These are phyloP conservation scores for Thecophora atra DNA, from an alignment of 2,888 invertebrate genomes.

Conservation along the genomic window DNA sequence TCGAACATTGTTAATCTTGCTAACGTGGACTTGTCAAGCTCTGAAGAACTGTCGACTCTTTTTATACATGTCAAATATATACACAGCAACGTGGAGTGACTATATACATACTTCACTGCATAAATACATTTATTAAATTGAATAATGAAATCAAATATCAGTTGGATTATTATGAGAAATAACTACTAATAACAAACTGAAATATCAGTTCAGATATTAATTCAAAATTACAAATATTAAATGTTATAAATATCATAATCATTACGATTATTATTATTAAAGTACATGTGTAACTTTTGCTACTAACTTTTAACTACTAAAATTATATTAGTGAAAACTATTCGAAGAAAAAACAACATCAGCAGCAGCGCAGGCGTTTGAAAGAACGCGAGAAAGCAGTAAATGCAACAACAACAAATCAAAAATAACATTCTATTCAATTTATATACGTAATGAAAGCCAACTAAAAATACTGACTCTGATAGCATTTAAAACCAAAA, in stretches of 20 bases:
- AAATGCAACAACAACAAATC: background rate
- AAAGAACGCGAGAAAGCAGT: background rate
- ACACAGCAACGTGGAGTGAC: background rate
- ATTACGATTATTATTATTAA: background rate
- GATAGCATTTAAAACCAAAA: conserved; percentile 19
- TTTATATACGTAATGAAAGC: conserved; percentile 26
- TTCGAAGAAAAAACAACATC: background rate
- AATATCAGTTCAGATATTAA: background rate
- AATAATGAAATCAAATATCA: background rate
- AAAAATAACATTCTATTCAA: conserved; percentile 5
- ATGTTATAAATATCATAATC: conserved; percentile 2
- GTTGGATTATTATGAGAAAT: background rate
- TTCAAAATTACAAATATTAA: conserved; percentile 11
- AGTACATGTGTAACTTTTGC: conserved; percentile 19
- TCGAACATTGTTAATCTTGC: background rate
- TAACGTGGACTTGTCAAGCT: background rate
- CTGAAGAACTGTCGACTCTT: no score
- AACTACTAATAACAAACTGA: conserved; percentile 1
- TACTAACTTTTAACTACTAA: conserved; percentile 21
- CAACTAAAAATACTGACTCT: conserved; percentile 14
- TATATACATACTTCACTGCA: no score
- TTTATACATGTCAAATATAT: background rate
- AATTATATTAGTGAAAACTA: background rate
- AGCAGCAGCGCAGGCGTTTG: no score
- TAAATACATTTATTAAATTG: background rate